These are phyloP conservation scores for Enteromius treurensis DNA, from an alignment of 2,797 vertebrate species.

Conservation along the genomic window DNA sequence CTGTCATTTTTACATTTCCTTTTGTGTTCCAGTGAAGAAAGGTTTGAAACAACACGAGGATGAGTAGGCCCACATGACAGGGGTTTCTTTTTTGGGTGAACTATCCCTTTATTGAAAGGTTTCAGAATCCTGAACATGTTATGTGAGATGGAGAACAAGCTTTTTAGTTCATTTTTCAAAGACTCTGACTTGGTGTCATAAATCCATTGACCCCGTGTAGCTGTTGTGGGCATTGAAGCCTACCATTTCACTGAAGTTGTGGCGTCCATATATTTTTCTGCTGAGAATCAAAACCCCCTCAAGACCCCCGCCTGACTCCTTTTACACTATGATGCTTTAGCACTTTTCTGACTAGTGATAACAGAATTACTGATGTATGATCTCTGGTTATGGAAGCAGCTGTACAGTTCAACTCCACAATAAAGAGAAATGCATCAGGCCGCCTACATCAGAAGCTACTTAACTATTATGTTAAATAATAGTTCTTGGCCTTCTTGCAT, in stretches of 20 bases:
- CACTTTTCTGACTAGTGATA: slow-evolving; percentile 10
- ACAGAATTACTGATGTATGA: slow-evolving; percentile 10
- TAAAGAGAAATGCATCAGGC: slow-evolving; percentile 12
- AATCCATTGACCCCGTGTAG: not conserved
- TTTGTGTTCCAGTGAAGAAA: slow-evolving; percentile 16
- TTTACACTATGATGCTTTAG: not conserved
- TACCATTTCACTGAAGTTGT: slow-evolving; percentile 23
- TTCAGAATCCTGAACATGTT: not conserved
- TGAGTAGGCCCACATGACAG: not conserved
- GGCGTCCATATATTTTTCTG: slow-evolving; percentile 1
- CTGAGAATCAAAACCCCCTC: slow-evolving; percentile 16
- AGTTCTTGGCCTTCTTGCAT: not conserved
- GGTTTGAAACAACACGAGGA: not conserved
- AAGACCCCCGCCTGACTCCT: not conserved
- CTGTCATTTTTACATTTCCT: slow-evolving; percentile 3
- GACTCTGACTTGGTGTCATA: slow-evolving; percentile 25
- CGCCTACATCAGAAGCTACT: not conserved
- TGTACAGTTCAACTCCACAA: slow-evolving; percentile 7
- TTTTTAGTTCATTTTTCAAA: slow-evolving; percentile 18
- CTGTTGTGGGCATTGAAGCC: not conserved
- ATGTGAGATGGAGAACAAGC: slow-evolving; percentile 2
- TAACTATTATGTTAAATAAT: not conserved
- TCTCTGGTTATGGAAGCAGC: not conserved
- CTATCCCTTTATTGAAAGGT: slow-evolving; percentile 4
- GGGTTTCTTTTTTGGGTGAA: not conserved